These are phyloP conservation scores for Cavia porcellus DNA, from an alignment of 2,113 vertebrate species.

Conservation along the genomic window DNA sequence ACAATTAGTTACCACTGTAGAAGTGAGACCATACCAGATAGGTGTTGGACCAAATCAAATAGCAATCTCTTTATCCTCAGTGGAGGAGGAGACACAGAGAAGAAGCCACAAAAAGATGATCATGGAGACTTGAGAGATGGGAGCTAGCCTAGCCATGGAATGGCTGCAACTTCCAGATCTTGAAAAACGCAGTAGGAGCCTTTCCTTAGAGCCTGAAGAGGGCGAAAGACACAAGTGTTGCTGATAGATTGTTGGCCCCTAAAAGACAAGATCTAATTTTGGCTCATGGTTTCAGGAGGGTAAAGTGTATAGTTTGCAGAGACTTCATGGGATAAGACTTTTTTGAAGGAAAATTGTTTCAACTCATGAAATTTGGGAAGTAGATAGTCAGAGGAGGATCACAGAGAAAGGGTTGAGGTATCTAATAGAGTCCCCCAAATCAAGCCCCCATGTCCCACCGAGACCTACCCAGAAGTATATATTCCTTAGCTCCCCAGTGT, in stretches of 20 bases:
- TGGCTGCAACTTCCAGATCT: too few species aligned
- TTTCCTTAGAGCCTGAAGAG: neutral
- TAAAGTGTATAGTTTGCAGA: neutral
- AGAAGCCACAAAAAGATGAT: neutral
- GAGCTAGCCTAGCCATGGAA: rapidly evolving
- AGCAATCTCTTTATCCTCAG: neutral
- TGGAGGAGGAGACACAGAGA: neutral
- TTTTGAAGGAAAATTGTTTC: neutral
- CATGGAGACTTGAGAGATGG: neutral
- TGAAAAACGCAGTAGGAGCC: neutral
- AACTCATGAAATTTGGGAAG: neutral
- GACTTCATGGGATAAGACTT: neutral
- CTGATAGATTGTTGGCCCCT: neutral
- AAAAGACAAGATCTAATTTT: neutral
- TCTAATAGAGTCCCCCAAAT: neutral
- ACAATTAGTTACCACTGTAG: neutral
- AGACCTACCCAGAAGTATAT: neutral
- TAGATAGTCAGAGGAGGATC: neutral
- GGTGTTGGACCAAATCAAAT: neutral
- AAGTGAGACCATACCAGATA: neutral
- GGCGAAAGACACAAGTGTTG: neutral
- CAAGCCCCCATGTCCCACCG: neutral
- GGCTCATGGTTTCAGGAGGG: neutral
- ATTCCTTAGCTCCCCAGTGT: neutral
- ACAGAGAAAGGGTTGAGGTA: neutral